Base-by-base conservation (phyloP, 2,797 vertebrate species). In the Erithacus rubecula region DNA sequence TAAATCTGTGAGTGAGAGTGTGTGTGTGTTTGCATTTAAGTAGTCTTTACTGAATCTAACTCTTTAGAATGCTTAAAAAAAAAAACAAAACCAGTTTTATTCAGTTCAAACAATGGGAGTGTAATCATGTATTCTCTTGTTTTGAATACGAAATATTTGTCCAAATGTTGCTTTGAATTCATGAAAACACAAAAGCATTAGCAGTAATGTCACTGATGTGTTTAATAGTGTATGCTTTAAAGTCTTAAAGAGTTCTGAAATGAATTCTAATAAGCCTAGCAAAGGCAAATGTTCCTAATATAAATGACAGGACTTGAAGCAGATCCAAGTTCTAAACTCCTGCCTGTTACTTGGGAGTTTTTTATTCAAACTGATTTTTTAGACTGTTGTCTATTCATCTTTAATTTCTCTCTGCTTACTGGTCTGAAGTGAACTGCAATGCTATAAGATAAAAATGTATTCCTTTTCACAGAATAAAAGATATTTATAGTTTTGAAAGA, bases 381-480 rank as follows among this genome's bases (percentile, higher is more conserved):
- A 76, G 18, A 53, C 68, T 59, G 34, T 85, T 55, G 44, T 52
- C 58, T 79, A 7, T 51, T 87, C 29, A 52, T 70, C 30, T 52
- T 77, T 77, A n/a, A 60, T 75, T 56, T 86, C 44, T 77, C 37
- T 64, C 53, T 60, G 6, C 19, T 86, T 86, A 59, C 44, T 94
- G 20, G 71, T 86, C 15, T 64, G 60, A 87, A 71, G 26, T 27
- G 47, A 92, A 49, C 21, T 91, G 74, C 52, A 15, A 10, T 65
- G 30, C 41, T 75, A 7, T 65, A n/a, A 90, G 72, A n/a, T 90
- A 92, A 90, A 53, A 36, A 88, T 79, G 3, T 34, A 37, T 68
- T 94, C 39, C 8, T 65, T 96, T 94, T 79, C 46, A 69, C 96
- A 99, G 99, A 98, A 98, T 99, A 76, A 99, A 99, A 97, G 98